A percentile compares a stretch with the other conserved stretches of the same genome.
phyloP scores from a whole-genome alignment of 2,797 vertebrate genomes.

The Ctenopoma multispine region DNA sequence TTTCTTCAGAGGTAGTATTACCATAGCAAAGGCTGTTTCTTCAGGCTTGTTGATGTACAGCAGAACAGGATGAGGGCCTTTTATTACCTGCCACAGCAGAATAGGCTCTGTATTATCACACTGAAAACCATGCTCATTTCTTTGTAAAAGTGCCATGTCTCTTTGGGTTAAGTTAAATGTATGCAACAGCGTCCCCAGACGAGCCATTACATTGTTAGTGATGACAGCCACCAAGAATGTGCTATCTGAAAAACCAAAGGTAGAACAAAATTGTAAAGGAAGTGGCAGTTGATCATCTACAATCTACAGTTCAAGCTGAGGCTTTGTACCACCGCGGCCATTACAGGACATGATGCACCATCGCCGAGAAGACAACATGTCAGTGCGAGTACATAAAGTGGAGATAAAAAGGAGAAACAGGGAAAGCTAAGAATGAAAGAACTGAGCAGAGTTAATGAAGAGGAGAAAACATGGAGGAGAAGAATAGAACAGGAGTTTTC shows the following conservation, averaged over 20 bases:
- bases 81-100: constrained; percentile 64
- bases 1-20: constrained; percentile 71
- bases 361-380: constrained; percentile 42
- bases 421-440: constrained; percentile 31
- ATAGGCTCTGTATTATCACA: constrained; percentile 52
- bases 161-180: constrained; percentile 54
- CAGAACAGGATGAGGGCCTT: constrained; percentile 50
- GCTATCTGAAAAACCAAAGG: constrained; percentile 24
- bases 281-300: constrained; percentile 31
- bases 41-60: constrained; percentile 68
- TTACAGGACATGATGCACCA: constrained; percentile 43
- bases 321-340: constrained; percentile 36
- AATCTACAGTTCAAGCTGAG: constrained; percentile 27
- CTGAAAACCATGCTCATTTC: constrained; percentile 48
- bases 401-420: constrained; percentile 35
- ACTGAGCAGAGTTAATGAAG: constrained; percentile 48
- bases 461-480: constrained; percentile 32
- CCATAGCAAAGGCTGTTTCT: constrained; percentile 66
- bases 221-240: constrained; percentile 33
- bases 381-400: constrained; percentile 34
- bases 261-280: constrained; percentile 36
- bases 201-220: constrained; percentile 46
- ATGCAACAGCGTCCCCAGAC: constrained; percentile 47
- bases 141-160: constrained; percentile 46
- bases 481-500: constrained; percentile 40